These are phyloP conservation scores for Diarsia mendica DNA, from an alignment of 2,888 invertebrate species.

Conservation along the genomic window DNA sequence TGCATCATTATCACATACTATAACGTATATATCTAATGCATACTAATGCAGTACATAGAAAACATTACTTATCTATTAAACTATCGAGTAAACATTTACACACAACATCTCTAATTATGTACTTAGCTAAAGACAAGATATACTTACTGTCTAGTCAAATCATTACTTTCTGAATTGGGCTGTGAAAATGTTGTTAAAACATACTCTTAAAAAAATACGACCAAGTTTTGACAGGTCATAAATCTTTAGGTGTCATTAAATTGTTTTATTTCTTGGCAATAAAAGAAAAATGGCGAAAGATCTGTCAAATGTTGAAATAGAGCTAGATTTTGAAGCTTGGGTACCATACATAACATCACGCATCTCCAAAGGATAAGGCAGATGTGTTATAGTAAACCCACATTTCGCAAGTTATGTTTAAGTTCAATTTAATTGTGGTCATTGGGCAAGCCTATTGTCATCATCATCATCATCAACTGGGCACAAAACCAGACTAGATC, in stretches of 20 bases:
- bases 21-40: no score
- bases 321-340: background rate
- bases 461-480: no score
- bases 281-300: background rate
- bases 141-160: background rate
- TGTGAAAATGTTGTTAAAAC: constrained; percentile 1
- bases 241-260: constrained; percentile 17
- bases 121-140: background rate
- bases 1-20: background rate
- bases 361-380: no score
- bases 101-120: constrained; percentile 1
- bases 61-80: constrained; percentile 29
- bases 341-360: no score
- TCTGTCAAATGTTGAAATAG: background rate
- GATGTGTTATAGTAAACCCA: no score
- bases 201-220: background rate
- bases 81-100: constrained; percentile 8
- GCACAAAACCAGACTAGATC: no score
- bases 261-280: constrained; percentile 3
- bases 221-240: background rate
- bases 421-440: no score
- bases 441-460: no score
- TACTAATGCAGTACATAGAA: constrained; percentile 6
- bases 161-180: background rate
- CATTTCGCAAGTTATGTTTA: no score